phyloP scores from a whole-genome alignment of 1,140 invertebrate genomes.

The Zophobas morio region DNA sequence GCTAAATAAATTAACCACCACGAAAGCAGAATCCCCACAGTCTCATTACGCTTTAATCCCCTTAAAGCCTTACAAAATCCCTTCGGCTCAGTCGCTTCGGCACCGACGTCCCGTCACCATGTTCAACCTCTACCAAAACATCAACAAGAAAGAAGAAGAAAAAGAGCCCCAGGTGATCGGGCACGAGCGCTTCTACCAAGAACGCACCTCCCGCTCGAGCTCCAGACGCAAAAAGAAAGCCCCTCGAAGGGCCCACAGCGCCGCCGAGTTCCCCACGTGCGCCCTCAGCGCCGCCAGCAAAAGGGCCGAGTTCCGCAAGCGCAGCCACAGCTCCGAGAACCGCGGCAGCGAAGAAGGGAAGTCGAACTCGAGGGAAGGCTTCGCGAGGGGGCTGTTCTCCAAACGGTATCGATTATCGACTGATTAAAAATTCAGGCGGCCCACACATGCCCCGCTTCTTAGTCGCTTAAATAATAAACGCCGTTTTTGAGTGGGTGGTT shows the following conservation, averaged over 20 bases:
- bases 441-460: neutral
- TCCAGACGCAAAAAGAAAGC: constrained; percentile 71
- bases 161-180: constrained; percentile 78
- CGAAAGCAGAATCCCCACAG: constrained; percentile 23
- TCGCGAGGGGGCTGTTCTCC: constrained; percentile 75
- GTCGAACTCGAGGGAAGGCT: constrained; percentile 69
- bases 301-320: constrained; percentile 71
- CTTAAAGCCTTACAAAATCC: constrained; percentile 57
- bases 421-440: constrained; percentile 17
- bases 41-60: constrained; percentile 45
- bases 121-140: constrained; percentile 84
- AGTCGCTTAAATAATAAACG: too few species aligned
- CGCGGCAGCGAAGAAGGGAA: constrained; percentile 70
- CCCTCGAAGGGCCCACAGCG: constrained; percentile 79
- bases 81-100: constrained; percentile 7
- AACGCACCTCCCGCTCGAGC: constrained; percentile 63
- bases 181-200: constrained; percentile 82
- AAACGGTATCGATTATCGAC: constrained; percentile 61
- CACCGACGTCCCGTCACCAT: constrained; percentile 66
- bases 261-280: constrained; percentile 79
- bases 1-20: too few species aligned
- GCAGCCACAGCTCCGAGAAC: constrained; percentile 73
- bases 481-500: too few species aligned
- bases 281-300: constrained; percentile 76
- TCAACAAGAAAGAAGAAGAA: constrained; percentile 76